Conservation (phyloP, 2,888 invertebrate genomes). For the Marasmarcha lunaedactyla region DNA sequence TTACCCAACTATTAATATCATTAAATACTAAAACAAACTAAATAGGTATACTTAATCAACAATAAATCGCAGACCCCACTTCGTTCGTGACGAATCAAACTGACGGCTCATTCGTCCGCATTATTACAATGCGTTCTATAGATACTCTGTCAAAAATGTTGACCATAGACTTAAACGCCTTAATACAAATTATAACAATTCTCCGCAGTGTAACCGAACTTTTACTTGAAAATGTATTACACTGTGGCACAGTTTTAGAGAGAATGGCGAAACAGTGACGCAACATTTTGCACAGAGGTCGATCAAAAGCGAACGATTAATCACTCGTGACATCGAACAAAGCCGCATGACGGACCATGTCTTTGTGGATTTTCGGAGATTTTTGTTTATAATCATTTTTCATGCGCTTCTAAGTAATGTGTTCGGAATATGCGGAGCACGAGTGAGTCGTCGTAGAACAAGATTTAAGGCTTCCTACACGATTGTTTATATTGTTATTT, state of each 20-base stretch:
- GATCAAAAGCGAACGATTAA: slow-evolving; percentile 41
- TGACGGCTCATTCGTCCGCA: slow-evolving; percentile 66
- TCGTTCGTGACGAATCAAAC: slow-evolving; percentile 52
- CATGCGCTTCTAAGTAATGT: slow-evolving; percentile 26
- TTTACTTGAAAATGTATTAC: not conserved
- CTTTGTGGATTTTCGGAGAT: slow-evolving; percentile 64
- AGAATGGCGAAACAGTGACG: slow-evolving; percentile 36
- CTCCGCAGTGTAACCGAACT: not conserved
- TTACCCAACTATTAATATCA: too few relatives aligned
- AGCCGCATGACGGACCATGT: slow-evolving; percentile 65
- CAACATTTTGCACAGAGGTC: slow-evolving; percentile 53
- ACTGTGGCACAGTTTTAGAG: not conserved
- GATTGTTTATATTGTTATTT: too few relatives aligned
- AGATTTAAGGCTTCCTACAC: too few relatives aligned
- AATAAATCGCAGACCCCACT: slow-evolving; percentile 24
- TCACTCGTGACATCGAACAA: slow-evolving; percentile 59
- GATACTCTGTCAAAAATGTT: not conserved
- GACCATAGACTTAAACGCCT: not conserved
- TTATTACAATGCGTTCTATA: slow-evolving; percentile 39
- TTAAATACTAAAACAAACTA: slow-evolving; percentile 40
- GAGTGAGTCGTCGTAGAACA: slow-evolving; percentile 1
- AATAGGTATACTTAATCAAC: slow-evolving; percentile 61
- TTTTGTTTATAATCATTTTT: slow-evolving; percentile 62
- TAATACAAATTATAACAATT: too few relatives aligned
- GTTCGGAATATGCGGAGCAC: slow-evolving; percentile 15